Conservation (phyloP, 53 echinoderm and acorn worm species). For the Apostichopus leukothele region DNA sequence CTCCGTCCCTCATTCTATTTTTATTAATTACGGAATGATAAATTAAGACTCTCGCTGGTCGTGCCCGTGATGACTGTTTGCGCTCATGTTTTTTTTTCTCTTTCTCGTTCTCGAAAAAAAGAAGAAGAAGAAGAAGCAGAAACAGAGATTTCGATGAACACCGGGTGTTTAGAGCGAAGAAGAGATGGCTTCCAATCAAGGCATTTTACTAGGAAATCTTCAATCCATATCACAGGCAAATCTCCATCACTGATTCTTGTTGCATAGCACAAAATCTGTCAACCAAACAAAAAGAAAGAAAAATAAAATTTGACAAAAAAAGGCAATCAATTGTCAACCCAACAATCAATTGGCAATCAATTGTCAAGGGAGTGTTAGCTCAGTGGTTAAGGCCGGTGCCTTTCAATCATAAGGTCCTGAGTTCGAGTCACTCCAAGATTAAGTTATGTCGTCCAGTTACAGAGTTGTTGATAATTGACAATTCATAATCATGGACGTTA, state of each 20-base stretch:
- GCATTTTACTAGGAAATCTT: constrained; percentile 18
- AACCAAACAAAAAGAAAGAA: background rate
- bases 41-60: background rate
- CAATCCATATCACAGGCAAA: background rate
- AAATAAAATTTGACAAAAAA: background rate
- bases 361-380: too few species aligned
- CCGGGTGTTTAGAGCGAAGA: background rate
- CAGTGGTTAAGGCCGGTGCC: too few species aligned
- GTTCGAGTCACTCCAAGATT: too few species aligned
- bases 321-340: background rate
- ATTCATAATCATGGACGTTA: too few species aligned
- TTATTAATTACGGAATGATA: background rate
- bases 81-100: background rate
- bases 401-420: too few species aligned
- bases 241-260: constrained; percentile 25
- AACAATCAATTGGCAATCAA: too few species aligned
- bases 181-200: constrained; percentile 1
- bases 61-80: background rate
- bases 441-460: too few species aligned
- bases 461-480: too few species aligned
- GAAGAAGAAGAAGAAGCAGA: too few species aligned
- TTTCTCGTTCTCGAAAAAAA: background rate
- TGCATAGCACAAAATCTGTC: constrained; percentile 28
- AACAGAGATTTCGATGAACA: background rate
- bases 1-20: background rate